A percentile compares a stretch with the other conserved stretches of the same genome.
Evolutionary conservation across 2,113 vertebrate genomes (phyloP).

Genomic region (Nicator chloris): DNA sequence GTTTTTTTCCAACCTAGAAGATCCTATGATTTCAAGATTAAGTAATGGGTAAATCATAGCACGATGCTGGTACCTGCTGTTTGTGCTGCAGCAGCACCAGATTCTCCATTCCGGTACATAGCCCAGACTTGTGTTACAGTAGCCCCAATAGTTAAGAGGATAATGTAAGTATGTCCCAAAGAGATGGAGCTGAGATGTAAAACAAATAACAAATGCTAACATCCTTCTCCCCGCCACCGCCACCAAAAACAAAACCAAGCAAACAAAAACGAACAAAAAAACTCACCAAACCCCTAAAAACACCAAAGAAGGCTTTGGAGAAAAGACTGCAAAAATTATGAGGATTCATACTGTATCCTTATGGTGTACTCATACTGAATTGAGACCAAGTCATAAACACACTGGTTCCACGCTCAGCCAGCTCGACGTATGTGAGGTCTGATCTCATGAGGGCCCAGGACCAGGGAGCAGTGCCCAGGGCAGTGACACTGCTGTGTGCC

Average conservation of each 20-base stretch:
- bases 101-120: neutral
- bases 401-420: neutral
- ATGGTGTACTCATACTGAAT: neutral
- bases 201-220: neutral
- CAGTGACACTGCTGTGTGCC: neutral
- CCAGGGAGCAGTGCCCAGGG: neutral
- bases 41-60: neutral
- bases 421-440: rapidly evolving
- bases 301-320: neutral
- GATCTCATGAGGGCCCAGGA: neutral
- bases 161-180: neutral
- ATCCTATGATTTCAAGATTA: neutral
- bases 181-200: neutral
- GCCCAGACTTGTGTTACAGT: neutral
- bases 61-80: neutral
- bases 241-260: neutral
- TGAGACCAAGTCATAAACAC: neutral
- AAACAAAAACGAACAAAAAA: neutral
- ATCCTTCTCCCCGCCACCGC: neutral
- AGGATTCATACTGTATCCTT: neutral
- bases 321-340: neutral
- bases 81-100: neutral
- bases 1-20: neutral
- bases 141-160: neutral
- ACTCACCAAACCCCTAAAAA: neutral